Evolutionary conservation across 2,113 vertebrate species (phyloP).

Genomic region (Agelaius tricolor): DNA sequence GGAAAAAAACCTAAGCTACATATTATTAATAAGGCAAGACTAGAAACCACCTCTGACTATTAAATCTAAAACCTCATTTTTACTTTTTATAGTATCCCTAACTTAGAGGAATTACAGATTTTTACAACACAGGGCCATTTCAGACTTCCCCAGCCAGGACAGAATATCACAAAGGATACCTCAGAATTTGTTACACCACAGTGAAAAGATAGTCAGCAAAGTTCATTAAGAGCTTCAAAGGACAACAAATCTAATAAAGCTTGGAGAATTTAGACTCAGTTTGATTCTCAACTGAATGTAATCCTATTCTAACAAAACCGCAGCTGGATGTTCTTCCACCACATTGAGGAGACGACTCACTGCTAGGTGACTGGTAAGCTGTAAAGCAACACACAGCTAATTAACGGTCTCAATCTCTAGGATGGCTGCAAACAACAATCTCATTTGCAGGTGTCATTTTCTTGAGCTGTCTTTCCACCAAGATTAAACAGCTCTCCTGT

Average conservation of each 20-base stretch:
- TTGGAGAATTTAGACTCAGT: neutral
- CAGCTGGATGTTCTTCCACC: neutral
- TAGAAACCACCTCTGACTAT: neutral
- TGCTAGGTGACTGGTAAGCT: neutral
- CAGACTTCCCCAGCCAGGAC: neutral
- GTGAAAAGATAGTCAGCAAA: neutral
- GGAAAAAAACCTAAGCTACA: neutral
- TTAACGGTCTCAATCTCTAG: neutral
- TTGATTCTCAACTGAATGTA: neutral
- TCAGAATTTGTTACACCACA: neutral
- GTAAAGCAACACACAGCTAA: neutral
- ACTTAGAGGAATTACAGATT: neutral
- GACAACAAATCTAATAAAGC: neutral
- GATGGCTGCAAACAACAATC: neutral
- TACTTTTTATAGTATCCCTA: neutral
- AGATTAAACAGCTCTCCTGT: neutral
- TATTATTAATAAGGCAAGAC: neutral
- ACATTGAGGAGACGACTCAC: neutral
- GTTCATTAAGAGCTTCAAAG: neutral
- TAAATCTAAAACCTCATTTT: neutral
- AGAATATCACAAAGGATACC: neutral
- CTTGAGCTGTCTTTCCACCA: neutral
- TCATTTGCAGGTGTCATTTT: neutral
- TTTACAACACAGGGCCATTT: neutral
- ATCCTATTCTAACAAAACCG: neutral